Conservation (phyloP, 2,888 invertebrate species). For the Dexiosoma caninum region DNA sequence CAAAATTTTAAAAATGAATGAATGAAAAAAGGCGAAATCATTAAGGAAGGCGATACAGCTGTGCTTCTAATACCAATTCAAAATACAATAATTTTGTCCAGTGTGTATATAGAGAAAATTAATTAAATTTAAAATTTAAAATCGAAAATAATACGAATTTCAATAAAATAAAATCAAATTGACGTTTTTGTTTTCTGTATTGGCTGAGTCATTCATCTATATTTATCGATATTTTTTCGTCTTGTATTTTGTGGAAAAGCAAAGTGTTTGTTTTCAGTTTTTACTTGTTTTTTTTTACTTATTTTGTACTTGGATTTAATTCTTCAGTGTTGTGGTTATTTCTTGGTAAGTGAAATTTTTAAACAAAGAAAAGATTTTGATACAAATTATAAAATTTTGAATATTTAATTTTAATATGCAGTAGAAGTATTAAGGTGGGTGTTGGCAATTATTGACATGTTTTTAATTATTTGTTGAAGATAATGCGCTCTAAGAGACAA, state of each 20-base stretch:
- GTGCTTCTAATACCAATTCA: not conserved
- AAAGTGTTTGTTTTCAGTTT: conserved; percentile 28
- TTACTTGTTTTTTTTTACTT: no score
- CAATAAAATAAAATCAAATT: conserved; percentile 20
- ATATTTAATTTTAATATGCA: no score
- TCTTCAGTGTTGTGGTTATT: conserved; percentile 1
- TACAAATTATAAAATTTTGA: conserved; percentile 31
- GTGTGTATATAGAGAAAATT: conserved; percentile 16
- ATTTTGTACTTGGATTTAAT: not conserved
- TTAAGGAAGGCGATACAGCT: conserved; percentile 3
- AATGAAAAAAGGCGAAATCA: conserved; percentile 11
- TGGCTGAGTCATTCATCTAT: conserved; percentile 71
- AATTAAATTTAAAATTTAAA: not conserved
- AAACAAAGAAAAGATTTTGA: conserved; percentile 14
- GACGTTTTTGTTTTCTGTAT: conserved; percentile 35
- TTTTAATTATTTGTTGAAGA: not conserved
- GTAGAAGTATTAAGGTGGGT: not conserved
- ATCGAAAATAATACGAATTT: conserved; percentile 3
- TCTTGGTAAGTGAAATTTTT: conserved; percentile 35
- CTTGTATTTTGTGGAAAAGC: conserved; percentile 53
- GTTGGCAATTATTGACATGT: not conserved
- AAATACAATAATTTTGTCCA: conserved; percentile 23
- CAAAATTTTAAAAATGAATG: not conserved
- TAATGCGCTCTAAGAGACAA: no score
- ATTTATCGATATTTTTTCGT: conserved; percentile 67